Base-by-base conservation (phyloP, 1,140 invertebrate species). In the Yoshiicerus persimilis region DNA sequence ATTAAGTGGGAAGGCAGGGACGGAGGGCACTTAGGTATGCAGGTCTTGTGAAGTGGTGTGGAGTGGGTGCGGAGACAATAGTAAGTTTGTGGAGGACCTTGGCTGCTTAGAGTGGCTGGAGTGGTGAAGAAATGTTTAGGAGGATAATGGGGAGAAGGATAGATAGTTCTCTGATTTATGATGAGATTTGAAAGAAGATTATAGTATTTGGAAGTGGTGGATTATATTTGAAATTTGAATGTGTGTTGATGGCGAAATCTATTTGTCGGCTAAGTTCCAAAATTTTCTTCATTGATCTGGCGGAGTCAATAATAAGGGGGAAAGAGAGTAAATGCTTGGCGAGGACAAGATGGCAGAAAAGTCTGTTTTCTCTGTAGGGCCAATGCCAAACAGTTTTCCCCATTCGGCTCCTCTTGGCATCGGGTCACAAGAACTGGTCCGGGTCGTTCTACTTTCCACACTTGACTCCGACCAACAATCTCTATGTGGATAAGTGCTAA, bases 251-350 rank as follows among this genome's bases (percentile, higher is more conserved):
- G 25, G 25, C 39, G 56, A 75, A 56, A 47, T 30, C 36, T 87
- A 87, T 86, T 88, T 88, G 87, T 86, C 62, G 87, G 87, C 87
- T 30, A 23, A n/a, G 84, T 86, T 88, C 87, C 87, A 88, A 88
- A 88, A 86, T 88, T 88, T 88, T 84, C 41, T 86, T 83, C 84
- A 88, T 88, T 88, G 87, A 88, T 88, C 84, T 77, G 64, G 20
- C 25, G 34, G 32, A 86, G 84, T 88, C 87, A 86, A 86, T 88
- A 80, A 83, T 30, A 62, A 64, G 75, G 75, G 75, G 75, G 23
- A 38, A 25, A 83, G 86, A 87, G 77, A 87, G 86, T 87, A 83
- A 87, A 87, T 87, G 86, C 30, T 47, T 32, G 86, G 41, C 70
- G 86, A 87, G 77, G 86, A 87, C 86, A 87, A 87, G 86, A 88